Conservation (phyloP, 2,888 invertebrate species). For the Spodoptera picta region DNA sequence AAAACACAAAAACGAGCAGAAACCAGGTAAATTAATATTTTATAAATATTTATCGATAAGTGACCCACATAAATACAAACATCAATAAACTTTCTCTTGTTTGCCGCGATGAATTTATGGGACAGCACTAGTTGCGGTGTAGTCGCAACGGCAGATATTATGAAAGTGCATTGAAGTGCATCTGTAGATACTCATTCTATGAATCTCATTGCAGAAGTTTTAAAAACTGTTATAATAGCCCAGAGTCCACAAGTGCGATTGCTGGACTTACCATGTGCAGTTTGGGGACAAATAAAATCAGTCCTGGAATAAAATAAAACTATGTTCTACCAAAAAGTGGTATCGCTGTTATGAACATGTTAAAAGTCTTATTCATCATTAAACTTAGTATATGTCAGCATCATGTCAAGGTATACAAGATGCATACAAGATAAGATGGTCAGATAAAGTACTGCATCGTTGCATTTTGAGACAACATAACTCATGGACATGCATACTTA, state of each 20-base stretch:
- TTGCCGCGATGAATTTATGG: slow-evolving; percentile 1
- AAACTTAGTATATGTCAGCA: too few species aligned
- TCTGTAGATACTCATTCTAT: slow-evolving; percentile 22
- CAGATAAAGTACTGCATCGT: too few species aligned
- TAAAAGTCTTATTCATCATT: too few species aligned
- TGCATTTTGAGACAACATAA: not conserved
- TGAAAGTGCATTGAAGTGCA: slow-evolving; percentile 57
- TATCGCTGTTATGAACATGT: too few species aligned
- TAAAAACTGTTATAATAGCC: not conserved
- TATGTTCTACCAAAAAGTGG: too few species aligned
- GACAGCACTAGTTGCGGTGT: slow-evolving; percentile 45
- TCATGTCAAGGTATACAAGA: too few species aligned
- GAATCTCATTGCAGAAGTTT: slow-evolving; percentile 13
- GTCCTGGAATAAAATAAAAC: too few species aligned
- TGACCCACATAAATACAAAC: not conserved
- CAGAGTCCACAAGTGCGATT: too few species aligned
- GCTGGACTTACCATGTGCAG: too few species aligned
- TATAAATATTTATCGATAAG: slow-evolving; percentile 8
- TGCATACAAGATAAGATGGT: too few species aligned
- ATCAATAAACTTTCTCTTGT: slow-evolving; percentile 48
- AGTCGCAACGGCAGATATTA: slow-evolving; percentile 42
- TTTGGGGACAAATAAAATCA: too few species aligned
- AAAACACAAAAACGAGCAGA: too few species aligned
- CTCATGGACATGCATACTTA: not conserved
- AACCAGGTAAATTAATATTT: not conserved